Evolutionary conservation across 2,888 invertebrate species (phyloP).

Genomic region (Cosmopolites sordidus): DNA sequence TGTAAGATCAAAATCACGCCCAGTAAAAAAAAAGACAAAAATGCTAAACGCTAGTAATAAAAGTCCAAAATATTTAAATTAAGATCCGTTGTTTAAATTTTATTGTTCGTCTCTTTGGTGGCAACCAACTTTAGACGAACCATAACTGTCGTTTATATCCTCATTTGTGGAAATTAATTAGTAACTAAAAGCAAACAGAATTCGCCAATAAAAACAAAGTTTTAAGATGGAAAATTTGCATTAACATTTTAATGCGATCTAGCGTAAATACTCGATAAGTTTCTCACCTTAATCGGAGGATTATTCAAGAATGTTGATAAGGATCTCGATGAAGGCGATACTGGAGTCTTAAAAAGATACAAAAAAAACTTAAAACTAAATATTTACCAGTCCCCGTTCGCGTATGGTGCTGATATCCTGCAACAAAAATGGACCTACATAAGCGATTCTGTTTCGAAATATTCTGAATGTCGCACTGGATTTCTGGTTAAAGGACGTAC

Average conservation of each 20-base stretch:
- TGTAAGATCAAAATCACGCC: too few species aligned
- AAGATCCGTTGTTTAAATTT: not conserved
- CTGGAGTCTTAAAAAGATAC: not conserved
- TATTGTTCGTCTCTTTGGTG: not conserved
- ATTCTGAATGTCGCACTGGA: conserved; percentile 15
- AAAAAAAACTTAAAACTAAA: not conserved
- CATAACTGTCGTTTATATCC: not conserved
- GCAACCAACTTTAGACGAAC: not conserved
- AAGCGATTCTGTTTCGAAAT: conserved; percentile 19
- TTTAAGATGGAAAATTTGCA: not conserved
- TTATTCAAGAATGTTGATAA: conserved; percentile 1
- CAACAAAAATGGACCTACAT: conserved; percentile 10
- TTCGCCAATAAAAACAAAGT: not conserved
- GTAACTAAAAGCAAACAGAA: not conserved
- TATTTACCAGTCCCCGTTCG: not conserved
- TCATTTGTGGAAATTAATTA: not conserved
- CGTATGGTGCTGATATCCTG: not conserved
- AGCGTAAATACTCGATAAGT: not conserved
- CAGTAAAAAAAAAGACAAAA: too few species aligned
- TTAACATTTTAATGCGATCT: not conserved
- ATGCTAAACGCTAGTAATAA: not conserved
- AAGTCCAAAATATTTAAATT: not conserved
- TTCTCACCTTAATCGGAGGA: not conserved
- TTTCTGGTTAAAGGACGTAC: conserved; percentile 21
- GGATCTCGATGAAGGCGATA: conserved; percentile 1